Conservation (phyloP, 1,140 invertebrate genomes). For the Tetraneura akinire region DNA sequence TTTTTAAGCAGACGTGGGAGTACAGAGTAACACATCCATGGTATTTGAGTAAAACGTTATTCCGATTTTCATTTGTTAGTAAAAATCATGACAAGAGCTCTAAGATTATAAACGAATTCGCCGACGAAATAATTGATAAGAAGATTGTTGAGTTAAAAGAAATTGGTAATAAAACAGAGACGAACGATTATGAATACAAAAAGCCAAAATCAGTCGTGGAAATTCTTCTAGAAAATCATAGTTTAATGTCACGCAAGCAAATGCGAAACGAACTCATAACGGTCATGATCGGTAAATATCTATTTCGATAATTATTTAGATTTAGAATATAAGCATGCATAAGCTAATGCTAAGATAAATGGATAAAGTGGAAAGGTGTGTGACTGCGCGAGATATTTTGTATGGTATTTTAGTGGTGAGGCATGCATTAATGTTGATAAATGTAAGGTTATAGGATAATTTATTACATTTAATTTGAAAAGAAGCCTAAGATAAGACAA, state of each 20-base stretch:
- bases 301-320: background rate
- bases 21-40: background rate
- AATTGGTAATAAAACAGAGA: background rate
- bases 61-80: background rate
- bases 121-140: background rate
- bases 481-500: too few species aligned
- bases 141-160: background rate
- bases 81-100: background rate
- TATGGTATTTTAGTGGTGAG: too few species aligned
- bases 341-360: background rate
- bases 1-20: background rate
- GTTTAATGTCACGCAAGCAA: slow-evolving; percentile 13
- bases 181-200: background rate
- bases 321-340: background rate
- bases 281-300: background rate
- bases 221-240: background rate
- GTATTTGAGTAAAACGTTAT: background rate
- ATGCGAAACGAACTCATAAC: slow-evolving; percentile 13
- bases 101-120: background rate
- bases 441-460: too few species aligned
- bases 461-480: too few species aligned
- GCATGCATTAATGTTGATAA: too few species aligned
- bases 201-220: background rate
- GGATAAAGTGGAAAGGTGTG: background rate
- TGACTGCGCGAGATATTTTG: too few species aligned